A percentile compares a stretch with the other conserved stretches of the same genome.
phyloP scores from a whole-genome alignment of 2,113 vertebrate genomes.

The Neogobius melanostomus region DNA sequence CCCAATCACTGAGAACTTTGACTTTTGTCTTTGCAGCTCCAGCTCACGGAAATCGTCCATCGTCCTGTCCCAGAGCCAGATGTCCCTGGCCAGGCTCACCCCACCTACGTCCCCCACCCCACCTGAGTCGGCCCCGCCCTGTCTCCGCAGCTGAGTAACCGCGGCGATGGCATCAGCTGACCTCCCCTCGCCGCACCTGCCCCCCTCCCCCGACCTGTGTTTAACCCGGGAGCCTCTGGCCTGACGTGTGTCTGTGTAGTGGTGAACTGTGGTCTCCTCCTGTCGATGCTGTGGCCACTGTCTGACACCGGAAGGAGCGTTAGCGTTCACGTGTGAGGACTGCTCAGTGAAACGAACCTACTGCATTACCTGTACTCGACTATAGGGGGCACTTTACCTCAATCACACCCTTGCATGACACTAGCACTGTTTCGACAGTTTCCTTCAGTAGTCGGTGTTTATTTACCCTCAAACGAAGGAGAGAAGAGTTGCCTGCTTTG shows the following conservation, averaged over 20 bases:
- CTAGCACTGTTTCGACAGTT: constrained; percentile 9
- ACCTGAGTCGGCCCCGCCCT: constrained; percentile 57
- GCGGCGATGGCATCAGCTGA: not conserved
- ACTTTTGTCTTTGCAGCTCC: constrained; percentile 15
- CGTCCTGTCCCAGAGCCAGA: constrained; percentile 41
- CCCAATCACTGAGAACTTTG: too few species aligned
- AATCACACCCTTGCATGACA: constrained; percentile 8
- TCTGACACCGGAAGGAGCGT: not conserved
- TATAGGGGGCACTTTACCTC: constrained; percentile 5
- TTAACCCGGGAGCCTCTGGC: not conserved
- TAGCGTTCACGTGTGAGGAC: constrained; percentile 1
- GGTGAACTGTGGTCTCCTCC: constrained; percentile 3
- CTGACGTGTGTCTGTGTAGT: not conserved
- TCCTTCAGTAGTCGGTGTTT: not conserved
- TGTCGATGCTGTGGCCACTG: not conserved
- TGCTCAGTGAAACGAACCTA: not conserved
- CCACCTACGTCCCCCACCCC: constrained; percentile 55
- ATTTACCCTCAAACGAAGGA: not conserved
- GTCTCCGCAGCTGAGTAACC: constrained; percentile 42
- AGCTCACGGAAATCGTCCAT: constrained; percentile 50
- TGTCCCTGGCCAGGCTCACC: constrained; percentile 50
- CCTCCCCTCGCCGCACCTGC: not conserved
- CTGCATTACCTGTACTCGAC: constrained; percentile 1
- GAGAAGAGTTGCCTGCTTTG: not conserved
- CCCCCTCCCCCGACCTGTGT: constrained; percentile 4